These are phyloP conservation scores for Lordiphosa stackelbergi DNA, from an alignment of 1,140 invertebrate species.

Conservation along the genomic window DNA sequence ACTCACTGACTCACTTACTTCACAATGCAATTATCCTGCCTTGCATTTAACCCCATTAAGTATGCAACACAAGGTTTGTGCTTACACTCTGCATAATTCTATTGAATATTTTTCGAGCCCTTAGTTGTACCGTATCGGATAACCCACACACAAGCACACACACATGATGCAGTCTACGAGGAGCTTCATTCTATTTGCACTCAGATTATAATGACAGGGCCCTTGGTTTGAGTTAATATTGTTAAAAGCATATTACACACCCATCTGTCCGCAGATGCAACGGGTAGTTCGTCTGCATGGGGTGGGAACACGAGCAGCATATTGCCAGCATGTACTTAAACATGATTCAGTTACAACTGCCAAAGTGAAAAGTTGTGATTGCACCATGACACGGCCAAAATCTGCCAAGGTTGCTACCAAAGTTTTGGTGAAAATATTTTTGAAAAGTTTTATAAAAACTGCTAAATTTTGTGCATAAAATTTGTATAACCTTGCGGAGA, in stretches of 20 bases:
- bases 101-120: constrained; percentile 38
- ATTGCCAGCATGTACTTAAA: no score
- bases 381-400: no score
- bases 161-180: neutral
- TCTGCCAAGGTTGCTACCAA: no score
- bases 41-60: constrained; percentile 68
- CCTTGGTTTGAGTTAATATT: constrained; percentile 46
- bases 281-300: constrained; percentile 10
- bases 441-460: no score
- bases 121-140: neutral
- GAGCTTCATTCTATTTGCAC: constrained; percentile 24
- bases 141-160: constrained; percentile 1
- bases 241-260: constrained; percentile 63
- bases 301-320: neutral
- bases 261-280: neutral
- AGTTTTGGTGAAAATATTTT: no score
- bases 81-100: constrained; percentile 73
- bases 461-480: no score
- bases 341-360: no score
- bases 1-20: constrained; percentile 1
- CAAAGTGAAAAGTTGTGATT: no score
- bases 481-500: no score
- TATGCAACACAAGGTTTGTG: constrained; percentile 68
- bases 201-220: constrained; percentile 26
- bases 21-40: constrained; percentile 63